Evolutionary conservation across 2,888 invertebrate species (phyloP), one percentile per base, ranked within the genome.

Genomic region (Carabus problematicus): DNA sequence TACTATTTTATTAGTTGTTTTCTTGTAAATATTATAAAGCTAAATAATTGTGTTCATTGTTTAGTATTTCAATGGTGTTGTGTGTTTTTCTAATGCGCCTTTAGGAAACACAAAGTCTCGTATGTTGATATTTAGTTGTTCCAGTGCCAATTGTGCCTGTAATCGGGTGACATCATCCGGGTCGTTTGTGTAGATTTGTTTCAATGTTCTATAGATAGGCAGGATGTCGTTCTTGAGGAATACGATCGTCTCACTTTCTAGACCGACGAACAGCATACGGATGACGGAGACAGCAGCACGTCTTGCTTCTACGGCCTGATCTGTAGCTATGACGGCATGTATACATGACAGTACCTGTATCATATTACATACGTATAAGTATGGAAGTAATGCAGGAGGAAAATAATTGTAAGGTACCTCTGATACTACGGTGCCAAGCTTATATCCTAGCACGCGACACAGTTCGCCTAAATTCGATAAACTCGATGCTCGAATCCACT

Each of bases 401-500:
- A 68, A 55, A 62, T 49, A 63, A 41, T n/a, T n/a, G n/a, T 14
- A 55, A 77, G 79, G 76, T 80, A 92, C 93, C 87, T 95, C 94
- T 72, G 88, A 87, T 66, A 92, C 83, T 70, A 90, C 86, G 70
- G 87, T 82, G 39, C 92, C 92, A 4, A 95, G 82, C 75, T 88
- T 89, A 76, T 89, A 94, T 64, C 90, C 87, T 52, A 95, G 81
- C 3, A 91, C 86, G 73, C 88, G 84, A 74, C 92, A 92, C 12
- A 94, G 84, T 82, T 95, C 93, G 0, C 92, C 94, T 52, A 95
- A 83, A 80, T 93, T 94, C 0, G 94, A 93, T 64, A 95, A 83
- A 76, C 92, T 91, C 1, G 94, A 94, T 12, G 94, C 88, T 75
- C 93, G 85, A 49, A 95, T 86, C 39, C 92, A 80, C 12, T 88